Conservation (phyloP, 2,888 invertebrate species). For the Polietes domitor region DNA sequence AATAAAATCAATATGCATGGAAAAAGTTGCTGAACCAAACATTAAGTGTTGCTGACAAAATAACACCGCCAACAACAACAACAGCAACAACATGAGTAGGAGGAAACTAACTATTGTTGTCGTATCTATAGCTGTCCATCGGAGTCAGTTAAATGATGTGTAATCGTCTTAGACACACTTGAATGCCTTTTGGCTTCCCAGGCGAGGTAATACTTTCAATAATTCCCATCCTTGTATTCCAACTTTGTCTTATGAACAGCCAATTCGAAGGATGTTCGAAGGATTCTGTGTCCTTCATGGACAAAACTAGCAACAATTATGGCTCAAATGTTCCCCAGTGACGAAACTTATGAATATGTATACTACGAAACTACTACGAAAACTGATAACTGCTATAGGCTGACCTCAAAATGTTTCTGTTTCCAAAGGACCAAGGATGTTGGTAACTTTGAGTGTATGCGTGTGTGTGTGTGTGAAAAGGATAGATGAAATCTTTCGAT, state of each 20-base stretch:
- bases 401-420: constrained; percentile 73
- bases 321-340: constrained; percentile 60
- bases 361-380: constrained; percentile 69
- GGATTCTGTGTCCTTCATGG: neutral
- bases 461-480: neutral
- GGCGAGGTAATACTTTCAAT: constrained; percentile 67
- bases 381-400: constrained; percentile 74
- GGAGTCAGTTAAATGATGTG: constrained; percentile 79
- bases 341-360: constrained; percentile 54
- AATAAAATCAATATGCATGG: constrained; percentile 75
- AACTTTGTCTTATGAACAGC: neutral
- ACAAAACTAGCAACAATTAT: constrained; percentile 56
- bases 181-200: constrained; percentile 79
- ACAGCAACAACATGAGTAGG: constrained; percentile 69
- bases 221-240: constrained; percentile 34
- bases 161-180: constrained; percentile 79
- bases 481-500: neutral
- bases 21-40: constrained; percentile 9
- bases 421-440: constrained; percentile 29
- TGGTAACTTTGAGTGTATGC: neutral
- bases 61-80: constrained; percentile 20
- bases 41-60: constrained; percentile 50
- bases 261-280: constrained; percentile 31
- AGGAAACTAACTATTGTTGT: constrained; percentile 35
- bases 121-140: constrained; percentile 55